These are phyloP conservation scores for Turritopsis dohrnii DNA, from an alignment of 30 jellyfish, hydroid and myxozoan genomes.

Conservation along the genomic window DNA sequence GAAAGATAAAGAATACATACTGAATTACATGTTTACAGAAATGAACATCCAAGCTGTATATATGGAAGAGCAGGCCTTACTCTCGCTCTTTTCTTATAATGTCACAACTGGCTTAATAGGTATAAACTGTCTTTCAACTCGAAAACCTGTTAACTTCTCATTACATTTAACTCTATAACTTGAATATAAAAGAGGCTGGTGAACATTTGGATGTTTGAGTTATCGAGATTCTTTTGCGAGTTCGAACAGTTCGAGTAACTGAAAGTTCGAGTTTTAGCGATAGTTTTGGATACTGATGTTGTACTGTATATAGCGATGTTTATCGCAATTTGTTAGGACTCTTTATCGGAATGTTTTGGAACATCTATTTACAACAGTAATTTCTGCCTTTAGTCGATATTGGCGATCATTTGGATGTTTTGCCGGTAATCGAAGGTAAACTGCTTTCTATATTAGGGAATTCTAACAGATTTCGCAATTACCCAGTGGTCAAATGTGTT, in stretches of 20 bases:
- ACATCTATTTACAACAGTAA: background rate
- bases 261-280: no score
- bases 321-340: no score
- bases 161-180: no score
- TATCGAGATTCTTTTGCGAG: no score
- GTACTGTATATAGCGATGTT: no score
- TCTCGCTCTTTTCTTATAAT: constrained; percentile 58
- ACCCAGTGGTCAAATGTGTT: no score
- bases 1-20: constrained; percentile 63
- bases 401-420: constrained; percentile 91
- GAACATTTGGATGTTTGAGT: constrained; percentile 87
- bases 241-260: no score
- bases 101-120: constrained; percentile 89
- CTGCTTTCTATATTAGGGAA: no score
- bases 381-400: constrained; percentile 61
- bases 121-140: no score
- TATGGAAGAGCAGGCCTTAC: constrained; percentile 71
- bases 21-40: constrained; percentile 76
- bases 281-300: no score
- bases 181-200: constrained; percentile 31
- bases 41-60: constrained; percentile 59
- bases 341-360: background rate
- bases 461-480: no score
- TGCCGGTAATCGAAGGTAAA: constrained; percentile 90
- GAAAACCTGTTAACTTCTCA: no score